These are phyloP conservation scores for Buphagus erythrorhynchus DNA, from an alignment of 2,797 vertebrate genomes.

Conservation along the genomic window DNA sequence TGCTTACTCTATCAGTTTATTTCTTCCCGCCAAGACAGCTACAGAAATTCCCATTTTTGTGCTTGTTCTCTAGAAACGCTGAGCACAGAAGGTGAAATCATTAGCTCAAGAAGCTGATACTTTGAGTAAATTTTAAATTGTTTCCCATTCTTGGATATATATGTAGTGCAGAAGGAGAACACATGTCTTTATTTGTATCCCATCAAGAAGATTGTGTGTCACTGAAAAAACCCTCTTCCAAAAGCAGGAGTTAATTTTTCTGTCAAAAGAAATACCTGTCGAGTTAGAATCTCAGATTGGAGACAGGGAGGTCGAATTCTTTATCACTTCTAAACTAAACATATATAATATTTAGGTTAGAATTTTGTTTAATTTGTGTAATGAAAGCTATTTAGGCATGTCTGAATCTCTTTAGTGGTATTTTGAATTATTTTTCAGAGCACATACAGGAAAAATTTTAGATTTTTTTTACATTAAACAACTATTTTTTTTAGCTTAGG, in stretches of 20 bases:
- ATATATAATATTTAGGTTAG: background rate
- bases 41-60: background rate
- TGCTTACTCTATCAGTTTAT: background rate
- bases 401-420: background rate
- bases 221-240: background rate
- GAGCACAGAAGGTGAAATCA: background rate
- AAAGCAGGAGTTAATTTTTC: background rate
- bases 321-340: background rate
- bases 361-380: background rate
- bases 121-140: background rate
- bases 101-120: background rate
- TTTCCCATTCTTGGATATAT: background rate
- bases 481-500: background rate
- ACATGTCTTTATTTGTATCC: background rate
- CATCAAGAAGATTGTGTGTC: background rate
- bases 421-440: background rate
- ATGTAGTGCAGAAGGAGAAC: background rate
- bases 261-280: background rate
- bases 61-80: background rate
- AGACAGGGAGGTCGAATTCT: background rate
- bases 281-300: background rate
- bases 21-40: background rate
- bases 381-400: background rate
- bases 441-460: background rate
- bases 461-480: fast-evolving